Conservation (phyloP, 1,140 invertebrate species). For the Zaprionus ornatus region DNA sequence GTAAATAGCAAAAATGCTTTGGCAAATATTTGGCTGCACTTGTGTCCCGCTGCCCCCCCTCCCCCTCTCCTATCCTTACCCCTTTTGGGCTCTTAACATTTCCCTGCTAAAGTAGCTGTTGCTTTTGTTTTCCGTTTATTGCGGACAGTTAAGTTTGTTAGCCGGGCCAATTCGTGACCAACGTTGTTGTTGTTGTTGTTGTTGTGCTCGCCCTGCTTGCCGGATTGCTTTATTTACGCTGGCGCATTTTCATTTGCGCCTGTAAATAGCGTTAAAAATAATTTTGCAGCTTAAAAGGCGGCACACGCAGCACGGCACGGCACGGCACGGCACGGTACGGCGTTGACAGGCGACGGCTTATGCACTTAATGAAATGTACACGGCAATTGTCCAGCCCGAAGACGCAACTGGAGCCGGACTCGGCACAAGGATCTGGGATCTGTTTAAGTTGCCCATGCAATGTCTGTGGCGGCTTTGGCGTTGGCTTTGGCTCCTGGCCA, state of each 20-base stretch:
- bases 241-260: constrained; percentile 79
- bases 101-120: not conserved
- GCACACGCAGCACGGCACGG: constrained; percentile 36
- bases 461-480: constrained; percentile 49
- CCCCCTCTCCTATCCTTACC: too few species aligned
- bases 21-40: constrained; percentile 76
- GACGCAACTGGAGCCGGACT: not conserved
- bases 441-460: constrained; percentile 32
- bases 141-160: constrained; percentile 56
- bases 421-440: constrained; percentile 14
- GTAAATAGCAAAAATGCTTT: constrained; percentile 78
- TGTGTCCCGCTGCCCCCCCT: constrained; percentile 17
- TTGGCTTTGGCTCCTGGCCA: constrained; percentile 35
- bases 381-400: constrained; percentile 65
- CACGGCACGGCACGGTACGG: not conserved
- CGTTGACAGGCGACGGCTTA: constrained; percentile 77
- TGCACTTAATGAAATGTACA: constrained; percentile 82
- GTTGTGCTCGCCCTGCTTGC: not conserved
- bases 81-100: not conserved
- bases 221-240: constrained; percentile 67
- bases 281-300: constrained; percentile 75
- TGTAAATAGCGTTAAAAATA: constrained; percentile 80
- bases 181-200: not conserved
- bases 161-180: constrained; percentile 62
- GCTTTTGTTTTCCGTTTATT: constrained; percentile 28